Percentiles rank a stretch among this genome's conserved stretches.
Conservation (phyloP, 2,113 vertebrate genomes). For the Manacus vitellinus region DNA sequence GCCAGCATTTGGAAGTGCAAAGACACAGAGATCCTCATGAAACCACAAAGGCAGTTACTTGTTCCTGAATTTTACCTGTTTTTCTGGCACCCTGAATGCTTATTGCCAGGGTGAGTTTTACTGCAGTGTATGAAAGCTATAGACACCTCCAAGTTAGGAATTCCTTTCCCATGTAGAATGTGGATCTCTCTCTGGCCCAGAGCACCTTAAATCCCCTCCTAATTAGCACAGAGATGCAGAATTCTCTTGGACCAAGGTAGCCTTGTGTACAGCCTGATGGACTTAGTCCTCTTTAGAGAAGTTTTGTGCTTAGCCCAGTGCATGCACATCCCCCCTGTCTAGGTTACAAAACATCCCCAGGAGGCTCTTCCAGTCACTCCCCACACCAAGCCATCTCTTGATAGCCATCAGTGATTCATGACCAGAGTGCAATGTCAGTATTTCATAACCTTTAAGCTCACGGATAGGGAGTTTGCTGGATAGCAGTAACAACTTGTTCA, state of each 20-base stretch:
- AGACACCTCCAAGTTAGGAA: neutral
- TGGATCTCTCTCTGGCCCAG: neutral
- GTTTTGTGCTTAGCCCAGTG: neutral
- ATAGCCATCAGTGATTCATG: neutral
- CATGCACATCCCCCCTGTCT: neutral
- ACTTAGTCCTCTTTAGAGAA: neutral
- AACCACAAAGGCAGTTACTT: neutral
- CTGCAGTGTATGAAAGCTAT: neutral
- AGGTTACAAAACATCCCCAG: neutral
- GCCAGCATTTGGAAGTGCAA: neutral
- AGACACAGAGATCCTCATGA: neutral
- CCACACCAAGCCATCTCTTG: neutral
- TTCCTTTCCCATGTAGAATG: neutral
- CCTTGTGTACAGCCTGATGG: neutral
- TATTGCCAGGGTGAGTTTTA: neutral
- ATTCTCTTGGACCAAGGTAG: neutral
- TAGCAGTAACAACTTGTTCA: neutral
- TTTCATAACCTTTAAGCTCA: neutral
- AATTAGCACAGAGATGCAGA: neutral
- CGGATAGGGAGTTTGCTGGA: neutral
- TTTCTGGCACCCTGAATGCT: neutral
- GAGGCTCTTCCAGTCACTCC: neutral
- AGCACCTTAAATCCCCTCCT: neutral
- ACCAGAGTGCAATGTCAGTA: neutral
- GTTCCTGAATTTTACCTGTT: neutral